These are phyloP conservation scores for Drosophila sucinea DNA, from an alignment of 1,140 invertebrate species.

Conservation along the genomic window DNA sequence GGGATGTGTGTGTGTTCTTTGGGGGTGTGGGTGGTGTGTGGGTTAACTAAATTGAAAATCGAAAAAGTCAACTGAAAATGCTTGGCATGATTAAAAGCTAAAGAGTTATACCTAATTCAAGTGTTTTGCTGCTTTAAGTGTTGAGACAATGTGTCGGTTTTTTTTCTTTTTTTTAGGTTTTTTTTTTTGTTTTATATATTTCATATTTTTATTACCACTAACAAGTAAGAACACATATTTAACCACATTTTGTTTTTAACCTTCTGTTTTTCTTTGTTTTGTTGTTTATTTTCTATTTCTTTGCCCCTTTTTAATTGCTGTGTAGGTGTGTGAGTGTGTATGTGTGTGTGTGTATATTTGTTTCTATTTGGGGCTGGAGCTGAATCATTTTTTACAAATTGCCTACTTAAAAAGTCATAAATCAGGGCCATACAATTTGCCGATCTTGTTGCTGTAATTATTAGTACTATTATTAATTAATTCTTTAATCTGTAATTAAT, in stretches of 20 bases:
- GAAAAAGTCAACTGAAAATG: conserved; percentile 64
- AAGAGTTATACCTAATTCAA: conserved; percentile 55
- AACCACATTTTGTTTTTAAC: conserved; percentile 76
- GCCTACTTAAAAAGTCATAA: conserved; percentile 79
- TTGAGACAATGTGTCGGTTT: conserved; percentile 20
- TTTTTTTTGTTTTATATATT: conserved; percentile 44
- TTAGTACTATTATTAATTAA: conserved; percentile 19
- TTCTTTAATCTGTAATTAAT: conserved; percentile 27
- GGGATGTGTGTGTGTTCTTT: no score
- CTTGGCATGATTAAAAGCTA: conserved; percentile 78
- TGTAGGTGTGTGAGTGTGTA: conserved; percentile 33
- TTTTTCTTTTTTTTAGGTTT: conserved; percentile 26
- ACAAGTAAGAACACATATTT: conserved; percentile 83
- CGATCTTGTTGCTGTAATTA: conserved; percentile 10
- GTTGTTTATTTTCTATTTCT: conserved; percentile 15
- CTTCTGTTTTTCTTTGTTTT: conserved; percentile 15
- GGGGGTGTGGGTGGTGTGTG: not conserved
- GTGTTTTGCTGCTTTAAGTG: conserved; percentile 31
- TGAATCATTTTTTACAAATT: conserved; percentile 75
- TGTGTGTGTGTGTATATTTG: conserved; percentile 36
- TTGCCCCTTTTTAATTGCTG: conserved; percentile 29
- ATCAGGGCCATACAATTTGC: conserved; percentile 65
- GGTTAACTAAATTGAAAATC: conserved; percentile 21
- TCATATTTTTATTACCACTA: conserved; percentile 74
- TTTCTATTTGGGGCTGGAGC: conserved; percentile 24